Base-by-base conservation (phyloP, 2,888 invertebrate species). In the Brenthis hecate region DNA sequence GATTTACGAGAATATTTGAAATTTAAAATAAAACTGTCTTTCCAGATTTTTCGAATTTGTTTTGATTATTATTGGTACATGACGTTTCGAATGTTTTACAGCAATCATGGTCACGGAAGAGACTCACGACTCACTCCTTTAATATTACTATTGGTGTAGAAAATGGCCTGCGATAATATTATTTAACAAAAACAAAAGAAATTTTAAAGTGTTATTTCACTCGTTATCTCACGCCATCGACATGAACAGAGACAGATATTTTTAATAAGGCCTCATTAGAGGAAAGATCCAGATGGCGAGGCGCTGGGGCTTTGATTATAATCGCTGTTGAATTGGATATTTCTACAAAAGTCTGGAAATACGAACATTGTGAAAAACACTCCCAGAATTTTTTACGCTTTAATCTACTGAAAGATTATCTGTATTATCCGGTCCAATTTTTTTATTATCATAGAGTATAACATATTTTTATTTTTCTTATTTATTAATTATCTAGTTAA, bases 201-300 rank as follows among this genome's bases (percentile, higher is more conserved):
- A n/a, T 65, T 67, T 48, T 19, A 19, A 65, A 68, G 67, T 61
- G 56, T 60, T 65, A 54, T 56, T 68, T 54, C n/a, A 61, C 62
- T 65, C 48, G 48, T 71, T 63, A 68, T 71, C 61, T 56, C 50
- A n/a, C 56, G 65, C 19, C 62, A 56, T 57, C 58, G 58, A 63
- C 71, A 51, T 50, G 65, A 61, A 65, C 60, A 67, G 68, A 68
- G 65, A 36, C 65, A 48, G 60, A 56, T 65, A 65, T 68, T 70
- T 66, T 67, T 64, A 70, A 66, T 63, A 58, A 65, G 71, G 55
- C 65, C 55, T 71, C 65, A 58, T 68, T 68, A 71, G 58, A 51
- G 53, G 32, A 70, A 50, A 55, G 36, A 60, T 36, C 60, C 60
- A 66, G 66, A 47, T 66, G 54, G 60, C 60, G 61, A 60, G 61